phyloP scores from a whole-genome alignment of 2,888 invertebrate genomes.

The Andrena camellia region DNA sequence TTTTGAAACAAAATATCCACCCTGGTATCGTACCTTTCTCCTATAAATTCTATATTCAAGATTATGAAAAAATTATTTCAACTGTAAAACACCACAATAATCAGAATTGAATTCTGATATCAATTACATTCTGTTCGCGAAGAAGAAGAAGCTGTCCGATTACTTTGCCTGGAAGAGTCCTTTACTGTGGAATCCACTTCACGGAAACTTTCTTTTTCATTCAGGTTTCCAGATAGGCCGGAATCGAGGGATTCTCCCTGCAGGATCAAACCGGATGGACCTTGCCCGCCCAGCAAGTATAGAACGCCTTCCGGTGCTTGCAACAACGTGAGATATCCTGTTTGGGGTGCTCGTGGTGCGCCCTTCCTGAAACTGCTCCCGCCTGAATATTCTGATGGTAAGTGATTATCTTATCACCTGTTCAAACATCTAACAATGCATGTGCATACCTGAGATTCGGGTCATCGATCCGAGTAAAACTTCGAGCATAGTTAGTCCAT shows the following conservation, averaged over 20 bases:
- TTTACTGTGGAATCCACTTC: background rate
- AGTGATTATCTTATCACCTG: constrained; percentile 74
- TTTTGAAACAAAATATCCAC: too few relatives aligned
- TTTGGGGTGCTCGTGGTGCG: constrained; percentile 93
- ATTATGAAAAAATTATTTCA: too few relatives aligned
- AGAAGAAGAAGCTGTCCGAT: background rate
- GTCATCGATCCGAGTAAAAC: too few relatives aligned
- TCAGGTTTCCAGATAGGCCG: constrained; percentile 73
- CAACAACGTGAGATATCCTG: constrained; percentile 94
- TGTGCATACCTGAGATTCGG: too few relatives aligned
- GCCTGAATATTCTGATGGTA: constrained; percentile 91
- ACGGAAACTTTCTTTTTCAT: constrained; percentile 34
- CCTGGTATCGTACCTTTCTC: too few relatives aligned
- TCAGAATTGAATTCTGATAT: too few relatives aligned
- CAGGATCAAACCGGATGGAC: constrained; percentile 85
- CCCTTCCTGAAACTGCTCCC: constrained; percentile 91
- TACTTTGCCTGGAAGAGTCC: constrained; percentile 7
- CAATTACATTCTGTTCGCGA: too few relatives aligned
- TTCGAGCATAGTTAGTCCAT: too few relatives aligned
- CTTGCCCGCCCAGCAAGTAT: constrained; percentile 94
- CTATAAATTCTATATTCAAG: too few relatives aligned
- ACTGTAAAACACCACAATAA: too few relatives aligned
- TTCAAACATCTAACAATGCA: too few relatives aligned
- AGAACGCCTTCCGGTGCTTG: constrained; percentile 93
- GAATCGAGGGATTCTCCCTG: constrained; percentile 71